Evolutionary conservation across 2,113 vertebrate species (phyloP), one percentile per base, ranked within the genome.

Genomic region (Melospiza melodia): DNA sequence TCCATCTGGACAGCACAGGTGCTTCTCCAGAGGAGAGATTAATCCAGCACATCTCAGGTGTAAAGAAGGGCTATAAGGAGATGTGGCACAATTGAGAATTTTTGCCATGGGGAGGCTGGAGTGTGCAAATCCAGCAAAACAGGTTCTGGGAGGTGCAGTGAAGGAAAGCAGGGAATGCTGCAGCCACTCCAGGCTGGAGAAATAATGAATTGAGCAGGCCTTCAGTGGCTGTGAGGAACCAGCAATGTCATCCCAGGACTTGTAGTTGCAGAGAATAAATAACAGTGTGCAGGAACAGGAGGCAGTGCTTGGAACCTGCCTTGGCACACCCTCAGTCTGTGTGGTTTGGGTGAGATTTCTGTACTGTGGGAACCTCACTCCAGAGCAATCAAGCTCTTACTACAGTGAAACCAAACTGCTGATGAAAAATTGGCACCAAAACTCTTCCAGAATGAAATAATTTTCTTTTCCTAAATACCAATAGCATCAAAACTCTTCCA

Each of bases 41-140:
- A 68, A 28, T 51, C 62, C 68, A 76, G 58, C 16, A 39, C 27
- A 24, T 28, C 24, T 13, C 28, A 75, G 66, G 4, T 48, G 44
- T 21, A 44, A 61, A 52, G 33, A 61, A 81, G 16, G 39, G 30
- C 44, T 20, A 0, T 18, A 2, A 80, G 10, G 33, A 71, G 18
- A 51, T 21, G 7, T 37, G 35, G 17, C 15, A 48, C 17, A 58
- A 59, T 2, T 7, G 30, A 58, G 22, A 67, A 11, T 39, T 67
- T 44, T 21, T 39, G 31, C 31, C 12, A 0, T 21, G 48, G 24
- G 30, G 10, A 51, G 6, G 4, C 4, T 0, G 5, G 4, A 28
- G 28, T 1, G 14, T 37, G 31, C 4, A 18, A 51, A 30, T 16
- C 9, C 14, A 39, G 57, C 0, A 1, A 25, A 71, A 8, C 6